phyloP scores from a whole-genome alignment of 2,797 vertebrate species.

The Lutjanus argentimaculatus region DNA sequence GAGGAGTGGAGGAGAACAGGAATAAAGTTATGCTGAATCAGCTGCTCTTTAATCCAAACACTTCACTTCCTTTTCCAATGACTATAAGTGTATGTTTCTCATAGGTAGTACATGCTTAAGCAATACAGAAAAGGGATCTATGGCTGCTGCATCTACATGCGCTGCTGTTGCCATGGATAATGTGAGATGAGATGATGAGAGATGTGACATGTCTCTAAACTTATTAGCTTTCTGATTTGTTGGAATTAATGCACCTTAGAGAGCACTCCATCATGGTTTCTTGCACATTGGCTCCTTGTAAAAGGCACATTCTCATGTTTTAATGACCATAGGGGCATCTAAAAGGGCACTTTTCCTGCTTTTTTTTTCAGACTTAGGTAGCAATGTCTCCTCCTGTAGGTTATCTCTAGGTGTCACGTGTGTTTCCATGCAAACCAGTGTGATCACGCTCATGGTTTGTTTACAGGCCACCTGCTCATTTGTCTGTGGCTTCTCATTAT shows the following conservation, averaged over 20 bases:
- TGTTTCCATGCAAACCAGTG: conserved; percentile 42
- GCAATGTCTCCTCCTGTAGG: neutral
- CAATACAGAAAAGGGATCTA: too few species aligned
- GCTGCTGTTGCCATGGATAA: too few species aligned
- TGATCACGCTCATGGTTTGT: conserved; percentile 6
- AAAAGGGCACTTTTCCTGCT: neutral
- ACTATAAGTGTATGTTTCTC: too few species aligned
- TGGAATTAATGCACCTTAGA: too few species aligned
- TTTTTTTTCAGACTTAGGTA: neutral
- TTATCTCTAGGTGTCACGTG: neutral
- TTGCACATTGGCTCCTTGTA: too few species aligned
- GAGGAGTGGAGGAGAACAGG: too few species aligned
- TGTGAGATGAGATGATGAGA: neutral
- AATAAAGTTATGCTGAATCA: too few species aligned
- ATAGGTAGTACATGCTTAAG: too few species aligned
- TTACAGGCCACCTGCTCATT: conserved; percentile 56
- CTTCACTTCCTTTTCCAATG: too few species aligned
- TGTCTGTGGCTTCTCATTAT: conserved; percentile 37
- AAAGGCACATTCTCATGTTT: neutral
- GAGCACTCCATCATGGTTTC: too few species aligned
- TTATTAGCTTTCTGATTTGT: neutral
- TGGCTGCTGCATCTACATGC: too few species aligned
- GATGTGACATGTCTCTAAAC: neutral
- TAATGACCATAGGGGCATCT: neutral
- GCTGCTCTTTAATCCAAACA: too few species aligned